Evolutionary conservation across 2,888 invertebrate species (phyloP).

Genomic region (Parthenolecanium corni): DNA sequence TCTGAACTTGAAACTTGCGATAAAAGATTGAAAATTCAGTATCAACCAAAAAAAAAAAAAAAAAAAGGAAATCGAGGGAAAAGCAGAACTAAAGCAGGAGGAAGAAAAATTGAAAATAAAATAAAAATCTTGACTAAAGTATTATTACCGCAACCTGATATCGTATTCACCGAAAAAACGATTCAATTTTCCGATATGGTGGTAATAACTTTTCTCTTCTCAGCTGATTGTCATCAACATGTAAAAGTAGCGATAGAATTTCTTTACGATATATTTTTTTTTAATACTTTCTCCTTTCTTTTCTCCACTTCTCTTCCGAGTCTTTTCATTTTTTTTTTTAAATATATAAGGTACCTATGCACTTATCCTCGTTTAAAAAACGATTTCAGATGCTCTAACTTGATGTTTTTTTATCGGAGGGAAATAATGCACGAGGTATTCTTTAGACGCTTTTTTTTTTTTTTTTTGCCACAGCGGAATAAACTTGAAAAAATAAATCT

Average conservation of each 20-base stretch:
- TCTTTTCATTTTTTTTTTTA: no score
- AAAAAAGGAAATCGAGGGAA: neutral
- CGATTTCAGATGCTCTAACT: no score
- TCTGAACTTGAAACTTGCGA: neutral
- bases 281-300: no score
- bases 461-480: no score
- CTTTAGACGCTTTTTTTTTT: no score
- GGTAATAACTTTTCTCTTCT: constrained; percentile 1
- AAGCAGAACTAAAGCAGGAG: neutral
- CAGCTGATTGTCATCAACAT: neutral
- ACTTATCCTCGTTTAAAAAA: no score
- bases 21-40: neutral
- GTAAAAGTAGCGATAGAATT: neutral
- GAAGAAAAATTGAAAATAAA: neutral
- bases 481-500: no score
- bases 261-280: no score
- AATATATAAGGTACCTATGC: no score
- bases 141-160: neutral
- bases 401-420: no score
- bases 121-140: neutral
- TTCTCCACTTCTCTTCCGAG: no score
- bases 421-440: no score
- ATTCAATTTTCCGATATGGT: neutral
- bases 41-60: neutral
- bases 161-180: neutral